Conservation (phyloP, 2,888 invertebrate species). For the Chloroclysta siterata region DNA sequence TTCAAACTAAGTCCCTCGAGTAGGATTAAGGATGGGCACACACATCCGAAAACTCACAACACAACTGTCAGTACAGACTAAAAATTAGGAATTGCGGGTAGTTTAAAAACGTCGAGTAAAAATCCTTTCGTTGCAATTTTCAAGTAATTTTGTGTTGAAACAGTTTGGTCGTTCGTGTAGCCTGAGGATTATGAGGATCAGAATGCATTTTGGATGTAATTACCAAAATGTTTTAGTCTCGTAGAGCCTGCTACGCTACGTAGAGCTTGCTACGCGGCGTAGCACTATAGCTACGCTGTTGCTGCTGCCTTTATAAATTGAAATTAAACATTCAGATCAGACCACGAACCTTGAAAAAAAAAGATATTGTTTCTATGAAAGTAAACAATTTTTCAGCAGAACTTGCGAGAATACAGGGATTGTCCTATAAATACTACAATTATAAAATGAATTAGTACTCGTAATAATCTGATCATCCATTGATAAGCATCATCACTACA, state of each 20-base stretch:
- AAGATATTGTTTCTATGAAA: too few species aligned
- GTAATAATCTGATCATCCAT: too few species aligned
- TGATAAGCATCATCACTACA: too few species aligned
- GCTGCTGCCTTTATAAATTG: background rate
- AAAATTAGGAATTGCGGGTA: too few species aligned
- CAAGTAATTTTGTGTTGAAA: conserved; percentile 2
- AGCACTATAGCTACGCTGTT: background rate
- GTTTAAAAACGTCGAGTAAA: too few species aligned
- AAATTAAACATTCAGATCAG: too few species aligned
- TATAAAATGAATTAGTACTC: too few species aligned
- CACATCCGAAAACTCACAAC: conserved; percentile 2
- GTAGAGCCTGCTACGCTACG: conserved; percentile 18
- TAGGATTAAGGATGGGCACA: conserved; percentile 15
- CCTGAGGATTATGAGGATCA: conserved; percentile 17
- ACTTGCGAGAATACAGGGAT: too few species aligned
- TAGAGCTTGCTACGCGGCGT: conserved; percentile 15
- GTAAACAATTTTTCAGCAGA: too few species aligned
- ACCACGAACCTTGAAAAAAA: too few species aligned
- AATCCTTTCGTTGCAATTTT: too few species aligned
- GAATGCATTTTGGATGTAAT: conserved; percentile 26
- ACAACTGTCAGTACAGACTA: conserved; percentile 12
- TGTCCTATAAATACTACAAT: too few species aligned
- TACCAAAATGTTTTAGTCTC: conserved; percentile 19
- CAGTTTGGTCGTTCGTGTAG: conserved; percentile 14
- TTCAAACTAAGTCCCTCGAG: conserved; percentile 12